Percentiles rank a stretch among this genome's conserved stretches.
Conservation (phyloP, 1,140 invertebrate species). For the Lethrus apterus region DNA sequence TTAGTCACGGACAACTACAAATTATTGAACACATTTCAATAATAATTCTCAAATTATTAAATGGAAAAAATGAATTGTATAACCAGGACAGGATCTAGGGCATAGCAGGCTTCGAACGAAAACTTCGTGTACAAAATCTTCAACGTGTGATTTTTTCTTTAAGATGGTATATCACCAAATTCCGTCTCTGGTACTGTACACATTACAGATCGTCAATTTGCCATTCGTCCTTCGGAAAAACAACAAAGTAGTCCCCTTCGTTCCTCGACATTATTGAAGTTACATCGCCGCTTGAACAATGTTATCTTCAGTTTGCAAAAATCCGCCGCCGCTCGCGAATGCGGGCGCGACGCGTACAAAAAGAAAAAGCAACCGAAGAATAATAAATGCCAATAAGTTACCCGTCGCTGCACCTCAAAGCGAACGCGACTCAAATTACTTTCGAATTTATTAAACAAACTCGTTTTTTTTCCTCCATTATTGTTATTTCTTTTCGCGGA, state of each 20-base stretch:
- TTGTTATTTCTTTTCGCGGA: slow-evolving; percentile 8
- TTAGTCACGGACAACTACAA: no score
- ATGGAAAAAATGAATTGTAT: no score
- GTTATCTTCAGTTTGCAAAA: slow-evolving; percentile 9
- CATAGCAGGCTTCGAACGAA: not conserved
- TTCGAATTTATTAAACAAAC: slow-evolving; percentile 20
- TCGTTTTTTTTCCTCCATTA: slow-evolving; percentile 10
- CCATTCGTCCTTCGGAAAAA: no score
- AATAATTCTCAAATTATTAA: no score
- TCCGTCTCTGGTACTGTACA: not conserved
- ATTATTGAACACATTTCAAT: no score
- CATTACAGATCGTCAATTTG: no score
- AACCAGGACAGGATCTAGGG: not conserved
- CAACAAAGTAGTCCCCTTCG: slow-evolving; percentile 6
- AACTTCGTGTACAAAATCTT: not conserved
- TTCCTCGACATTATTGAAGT: slow-evolving; percentile 2
- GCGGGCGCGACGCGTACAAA: slow-evolving; percentile 1
- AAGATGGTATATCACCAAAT: no score
- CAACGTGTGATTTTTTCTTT: slow-evolving; percentile 3
- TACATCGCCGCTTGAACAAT: slow-evolving; percentile 3
- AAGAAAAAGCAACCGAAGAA: slow-evolving; percentile 12
- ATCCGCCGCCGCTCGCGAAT: slow-evolving; percentile 9
- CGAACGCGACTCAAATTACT: slow-evolving; percentile 19
- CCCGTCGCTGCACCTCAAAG: slow-evolving; percentile 17
- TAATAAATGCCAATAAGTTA: slow-evolving; percentile 18